phyloP scores from a whole-genome alignment of 2,113 vertebrate species.

The Microcebus griseorufus region DNA sequence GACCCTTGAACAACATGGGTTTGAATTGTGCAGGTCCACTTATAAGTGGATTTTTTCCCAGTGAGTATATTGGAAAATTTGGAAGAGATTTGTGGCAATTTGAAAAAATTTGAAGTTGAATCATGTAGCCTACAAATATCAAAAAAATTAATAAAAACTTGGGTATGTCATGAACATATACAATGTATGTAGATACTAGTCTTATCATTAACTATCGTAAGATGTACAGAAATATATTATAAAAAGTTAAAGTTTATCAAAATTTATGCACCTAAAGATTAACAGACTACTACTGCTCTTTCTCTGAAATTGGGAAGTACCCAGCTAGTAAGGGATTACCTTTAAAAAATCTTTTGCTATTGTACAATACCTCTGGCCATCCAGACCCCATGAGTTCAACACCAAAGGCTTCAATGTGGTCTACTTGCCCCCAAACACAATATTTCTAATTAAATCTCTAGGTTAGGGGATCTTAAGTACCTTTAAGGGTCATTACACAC shows the following conservation, averaged over 20 bases:
- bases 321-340: no score
- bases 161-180: not conserved
- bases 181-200: not conserved
- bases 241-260: not conserved
- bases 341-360: not conserved
- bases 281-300: not conserved
- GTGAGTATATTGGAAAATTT: not conserved
- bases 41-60: not conserved
- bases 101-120: not conserved
- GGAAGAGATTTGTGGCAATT: not conserved
- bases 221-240: not conserved
- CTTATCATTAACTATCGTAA: not conserved
- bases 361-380: not conserved
- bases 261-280: not conserved
- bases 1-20: not conserved
- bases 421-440: not conserved
- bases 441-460: not conserved
- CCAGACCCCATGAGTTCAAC: not conserved
- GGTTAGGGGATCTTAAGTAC: not conserved
- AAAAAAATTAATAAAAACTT: not conserved
- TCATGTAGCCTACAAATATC: not conserved
- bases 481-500: not conserved
- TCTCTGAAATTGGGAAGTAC: not conserved
- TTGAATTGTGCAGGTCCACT: not conserved
- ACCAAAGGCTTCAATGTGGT: not conserved